Evolutionary conservation across 2,888 invertebrate species (phyloP).

Genomic region (Phyllotreta striolata): DNA sequence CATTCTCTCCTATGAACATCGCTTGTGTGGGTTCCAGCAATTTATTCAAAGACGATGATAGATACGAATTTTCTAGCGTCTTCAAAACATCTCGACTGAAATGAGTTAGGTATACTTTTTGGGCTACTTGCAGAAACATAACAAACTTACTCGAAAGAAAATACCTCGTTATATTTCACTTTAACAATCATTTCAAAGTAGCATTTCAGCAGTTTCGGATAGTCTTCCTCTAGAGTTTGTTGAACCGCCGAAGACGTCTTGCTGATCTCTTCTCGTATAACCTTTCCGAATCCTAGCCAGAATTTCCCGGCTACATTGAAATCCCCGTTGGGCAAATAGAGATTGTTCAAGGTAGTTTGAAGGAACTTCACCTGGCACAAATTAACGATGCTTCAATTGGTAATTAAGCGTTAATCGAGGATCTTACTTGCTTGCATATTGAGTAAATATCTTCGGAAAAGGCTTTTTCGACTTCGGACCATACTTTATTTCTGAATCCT

Average conservation of each 20-base stretch:
- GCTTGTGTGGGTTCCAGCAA: constrained; percentile 85
- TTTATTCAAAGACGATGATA: constrained; percentile 83
- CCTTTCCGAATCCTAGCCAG: constrained; percentile 64
- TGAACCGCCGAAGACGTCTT: constrained; percentile 69
- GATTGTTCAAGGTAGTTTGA: constrained; percentile 62
- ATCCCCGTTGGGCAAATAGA: constrained; percentile 62
- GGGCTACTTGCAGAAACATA: background rate
- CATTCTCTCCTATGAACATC: constrained; percentile 76
- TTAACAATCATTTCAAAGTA: constrained; percentile 79
- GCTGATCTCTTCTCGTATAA: constrained; percentile 64
- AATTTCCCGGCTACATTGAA: constrained; percentile 64
- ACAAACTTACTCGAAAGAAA: constrained; percentile 65
- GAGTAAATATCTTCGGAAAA: constrained; percentile 79
- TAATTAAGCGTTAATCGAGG: no score
- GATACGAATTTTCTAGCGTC: constrained; percentile 84
- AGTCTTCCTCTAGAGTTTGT: constrained; percentile 87
- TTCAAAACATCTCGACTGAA: constrained; percentile 66
- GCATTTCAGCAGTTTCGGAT: constrained; percentile 83
- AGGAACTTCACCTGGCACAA: constrained; percentile 61
- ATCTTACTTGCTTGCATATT: constrained; percentile 72
- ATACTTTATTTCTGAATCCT: constrained; percentile 73
- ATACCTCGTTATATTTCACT: constrained; percentile 67
- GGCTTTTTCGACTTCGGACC: constrained; percentile 88
- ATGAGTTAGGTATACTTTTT: constrained; percentile 1
- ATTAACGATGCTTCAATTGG: constrained; percentile 4